Percentiles rank a stretch among this genome's conserved stretches.
These are phyloP conservation scores for Cryptus armator DNA, from an alignment of 2,888 invertebrate species.

Conservation along the genomic window DNA sequence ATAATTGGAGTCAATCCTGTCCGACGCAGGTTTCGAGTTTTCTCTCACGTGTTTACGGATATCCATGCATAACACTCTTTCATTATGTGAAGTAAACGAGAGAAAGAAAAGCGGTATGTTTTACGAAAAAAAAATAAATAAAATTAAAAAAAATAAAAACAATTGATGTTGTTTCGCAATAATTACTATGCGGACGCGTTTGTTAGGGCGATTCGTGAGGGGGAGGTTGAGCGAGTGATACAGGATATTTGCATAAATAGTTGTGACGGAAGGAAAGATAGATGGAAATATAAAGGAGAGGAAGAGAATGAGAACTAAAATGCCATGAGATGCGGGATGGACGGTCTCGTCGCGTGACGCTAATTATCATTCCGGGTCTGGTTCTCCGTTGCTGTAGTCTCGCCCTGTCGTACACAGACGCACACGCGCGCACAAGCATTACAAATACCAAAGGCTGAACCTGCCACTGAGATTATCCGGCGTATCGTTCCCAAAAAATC, in stretches of 20 bases:
- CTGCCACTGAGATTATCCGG: conserved; percentile 54
- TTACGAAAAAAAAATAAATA: not conserved
- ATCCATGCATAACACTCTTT: conserved; percentile 25
- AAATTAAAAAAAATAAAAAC: not conserved
- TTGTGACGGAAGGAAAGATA: conserved; percentile 60
- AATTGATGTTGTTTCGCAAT: conserved; percentile 29
- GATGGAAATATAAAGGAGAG: not conserved
- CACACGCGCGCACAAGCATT: conserved; percentile 55
- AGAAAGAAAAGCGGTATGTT: conserved; percentile 15
- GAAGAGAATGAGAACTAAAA: conserved; percentile 37
- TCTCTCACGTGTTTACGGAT: conserved; percentile 1
- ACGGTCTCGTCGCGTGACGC: conserved; percentile 71
- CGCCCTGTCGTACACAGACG: conserved; percentile 22
- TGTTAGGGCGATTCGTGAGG: conserved; percentile 12
- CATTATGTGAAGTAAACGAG: conserved; percentile 57
- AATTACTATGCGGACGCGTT: conserved; percentile 38
- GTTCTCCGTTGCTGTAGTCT: conserved; percentile 49
- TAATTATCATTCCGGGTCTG: conserved; percentile 73
- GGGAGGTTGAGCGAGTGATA: conserved; percentile 51
- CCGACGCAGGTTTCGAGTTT: not conserved
- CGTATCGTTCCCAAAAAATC: conserved; percentile 48
- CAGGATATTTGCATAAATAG: conserved; percentile 68
- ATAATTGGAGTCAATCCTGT: conserved; percentile 50
- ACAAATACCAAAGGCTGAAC: conserved; percentile 62
- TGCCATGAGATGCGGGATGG: conserved; percentile 63